A percentile compares a stretch with the other conserved stretches of the same genome.
Evolutionary conservation across 53 echinoderm and acorn worm genomes (phyloP).

Genomic region (Pentamera pediparva): DNA sequence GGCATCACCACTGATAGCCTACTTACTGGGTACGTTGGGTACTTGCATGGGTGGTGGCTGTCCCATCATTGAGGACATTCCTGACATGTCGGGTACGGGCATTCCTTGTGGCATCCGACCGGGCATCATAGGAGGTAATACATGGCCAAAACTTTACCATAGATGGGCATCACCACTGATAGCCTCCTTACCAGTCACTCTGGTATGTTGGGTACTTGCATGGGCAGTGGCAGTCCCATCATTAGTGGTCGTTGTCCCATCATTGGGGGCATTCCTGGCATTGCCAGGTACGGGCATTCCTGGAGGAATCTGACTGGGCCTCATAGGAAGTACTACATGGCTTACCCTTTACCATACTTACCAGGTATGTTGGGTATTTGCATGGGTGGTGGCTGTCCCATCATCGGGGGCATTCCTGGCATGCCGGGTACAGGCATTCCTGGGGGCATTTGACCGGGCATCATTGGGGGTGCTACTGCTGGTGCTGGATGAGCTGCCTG

Average conservation of each 20-base stretch:
- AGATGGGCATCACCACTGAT: no score
- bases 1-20: no score
- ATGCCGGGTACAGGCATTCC: conserved; percentile 39
- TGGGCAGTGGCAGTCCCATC: conserved; percentile 51
- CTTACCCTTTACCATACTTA: no score
- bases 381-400: conserved; percentile 61
- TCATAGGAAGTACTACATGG: no score
- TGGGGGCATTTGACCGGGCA: conserved; percentile 65
- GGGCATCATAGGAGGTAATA: conserved; percentile 62
- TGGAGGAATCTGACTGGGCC: no score
- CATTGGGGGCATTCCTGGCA: no score
- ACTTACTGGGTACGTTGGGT: conserved; percentile 10
- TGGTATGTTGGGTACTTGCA: conserved; percentile 16
- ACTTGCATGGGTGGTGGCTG: conserved; percentile 51
- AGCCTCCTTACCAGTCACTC: no score
- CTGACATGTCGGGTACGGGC: conserved; percentile 22
- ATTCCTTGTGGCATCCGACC: conserved; percentile 52
- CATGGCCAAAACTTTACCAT: no score
- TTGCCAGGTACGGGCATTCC: no score
- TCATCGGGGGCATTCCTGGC: conserved; percentile 76
- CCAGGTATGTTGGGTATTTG: conserved; percentile 16
- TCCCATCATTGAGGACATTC: conserved; percentile 62
- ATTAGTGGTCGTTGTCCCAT: no score
- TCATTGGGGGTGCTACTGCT: conserved; percentile 43
- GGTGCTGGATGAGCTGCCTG: conserved; percentile 17